Conservation (phyloP, 1,140 invertebrate species). For the Lerema accius region DNA sequence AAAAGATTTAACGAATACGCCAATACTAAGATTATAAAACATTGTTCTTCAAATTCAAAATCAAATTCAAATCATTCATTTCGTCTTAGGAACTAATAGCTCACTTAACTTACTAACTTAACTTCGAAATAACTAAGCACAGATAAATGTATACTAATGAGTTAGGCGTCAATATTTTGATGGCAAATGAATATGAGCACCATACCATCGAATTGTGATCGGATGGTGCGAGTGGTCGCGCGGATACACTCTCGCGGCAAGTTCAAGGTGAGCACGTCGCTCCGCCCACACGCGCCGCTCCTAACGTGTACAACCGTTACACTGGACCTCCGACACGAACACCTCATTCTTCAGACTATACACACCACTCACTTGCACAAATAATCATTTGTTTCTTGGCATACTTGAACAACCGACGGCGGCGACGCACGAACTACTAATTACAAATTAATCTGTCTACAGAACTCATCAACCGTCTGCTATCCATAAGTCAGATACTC, state of each 20-base stretch:
- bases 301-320: slow-evolving; percentile 69
- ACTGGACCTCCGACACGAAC: slow-evolving; percentile 63
- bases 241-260: slow-evolving; percentile 65
- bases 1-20: too few relatives aligned
- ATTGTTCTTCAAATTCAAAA: too few relatives aligned
- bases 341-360: slow-evolving; percentile 53
- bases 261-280: slow-evolving; percentile 80
- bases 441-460: slow-evolving; percentile 23
- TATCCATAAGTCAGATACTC: too few relatives aligned
- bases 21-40: too few relatives aligned
- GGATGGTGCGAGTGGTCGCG: slow-evolving; percentile 41
- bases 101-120: too few relatives aligned
- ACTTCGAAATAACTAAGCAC: too few relatives aligned
- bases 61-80: too few relatives aligned
- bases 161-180: background rate
- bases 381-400: slow-evolving; percentile 54
- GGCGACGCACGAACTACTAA: slow-evolving; percentile 43
- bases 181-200: slow-evolving; percentile 34
- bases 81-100: too few relatives aligned
- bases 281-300: slow-evolving; percentile 75
- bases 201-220: slow-evolving; percentile 57
- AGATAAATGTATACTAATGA: too few relatives aligned
- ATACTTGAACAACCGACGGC: slow-evolving; percentile 14
- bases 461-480: background rate
- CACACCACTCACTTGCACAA: slow-evolving; percentile 52